Evolutionary conservation across 2,113 vertebrate species (phyloP).

Genomic region (Rhipidura dahli): DNA sequence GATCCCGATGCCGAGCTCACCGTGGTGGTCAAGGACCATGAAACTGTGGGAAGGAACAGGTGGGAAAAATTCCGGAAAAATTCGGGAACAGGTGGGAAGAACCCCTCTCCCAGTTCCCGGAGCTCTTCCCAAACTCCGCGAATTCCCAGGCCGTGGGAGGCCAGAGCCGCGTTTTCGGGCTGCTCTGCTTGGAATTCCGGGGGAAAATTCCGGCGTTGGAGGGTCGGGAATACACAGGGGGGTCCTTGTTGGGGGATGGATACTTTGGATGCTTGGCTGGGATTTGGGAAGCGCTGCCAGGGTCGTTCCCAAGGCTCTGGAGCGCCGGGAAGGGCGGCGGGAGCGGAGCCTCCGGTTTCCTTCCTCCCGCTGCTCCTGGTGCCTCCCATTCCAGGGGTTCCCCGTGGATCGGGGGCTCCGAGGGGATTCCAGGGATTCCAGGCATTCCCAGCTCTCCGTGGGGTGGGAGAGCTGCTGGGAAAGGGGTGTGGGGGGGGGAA

Average conservation of each 20-base stretch:
- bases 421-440: neutral
- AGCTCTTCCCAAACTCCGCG: accelerated
- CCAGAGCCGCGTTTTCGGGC: neutral
- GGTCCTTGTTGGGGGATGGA: neutral
- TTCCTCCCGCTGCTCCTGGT: neutral
- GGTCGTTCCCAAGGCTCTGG: neutral
- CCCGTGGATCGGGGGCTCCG: neutral
- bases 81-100: conserved; percentile 46
- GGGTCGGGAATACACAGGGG: neutral
- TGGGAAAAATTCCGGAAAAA: conserved; percentile 12
- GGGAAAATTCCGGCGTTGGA: accelerated
- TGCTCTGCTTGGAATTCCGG: accelerated
- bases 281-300: neutral
- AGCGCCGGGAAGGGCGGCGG: neutral
- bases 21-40: conserved; percentile 94
- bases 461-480: neutral
- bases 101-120: neutral
- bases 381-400: neutral
- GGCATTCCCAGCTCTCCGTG: accelerated
- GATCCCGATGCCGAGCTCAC: conserved; percentile 85
- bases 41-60: conserved; percentile 96
- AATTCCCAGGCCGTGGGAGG: accelerated
- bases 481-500: too few relatives aligned
- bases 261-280: accelerated
- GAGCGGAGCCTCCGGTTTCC: neutral